A percentile compares a stretch with the other conserved stretches of the same genome.
Evolutionary conservation across 2,113 vertebrate genomes (phyloP).

Genomic region (Syngnathus floridae): DNA sequence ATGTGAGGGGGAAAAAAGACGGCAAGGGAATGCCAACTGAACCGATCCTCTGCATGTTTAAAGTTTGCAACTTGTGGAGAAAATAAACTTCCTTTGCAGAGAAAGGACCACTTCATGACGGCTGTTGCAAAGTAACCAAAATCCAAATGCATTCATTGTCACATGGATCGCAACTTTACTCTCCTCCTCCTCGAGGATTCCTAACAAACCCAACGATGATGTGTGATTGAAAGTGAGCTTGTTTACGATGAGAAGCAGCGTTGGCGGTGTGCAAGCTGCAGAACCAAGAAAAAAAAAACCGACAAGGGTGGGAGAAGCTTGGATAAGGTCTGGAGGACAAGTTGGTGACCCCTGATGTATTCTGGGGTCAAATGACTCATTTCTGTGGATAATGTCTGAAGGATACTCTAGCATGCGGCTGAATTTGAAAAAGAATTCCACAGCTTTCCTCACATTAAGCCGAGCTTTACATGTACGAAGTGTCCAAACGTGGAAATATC

Average conservation of each 20-base stretch:
- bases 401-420: too few species aligned
- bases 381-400: too few species aligned
- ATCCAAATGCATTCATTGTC: conserved; percentile 1
- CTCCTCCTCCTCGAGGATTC: background rate
- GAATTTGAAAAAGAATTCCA: too few species aligned
- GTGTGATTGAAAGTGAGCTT: conserved; percentile 7
- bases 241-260: conserved; percentile 2
- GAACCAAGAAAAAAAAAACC: background rate
- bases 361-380: too few species aligned
- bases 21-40: background rate
- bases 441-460: too few species aligned
- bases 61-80: conserved; percentile 2
- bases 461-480: too few species aligned
- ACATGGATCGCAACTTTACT: conserved; percentile 9
- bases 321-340: too few species aligned
- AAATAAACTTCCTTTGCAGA: background rate
- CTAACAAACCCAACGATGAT: conserved; percentile 1
- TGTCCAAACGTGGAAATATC: too few species aligned
- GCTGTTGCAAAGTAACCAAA: conserved; percentile 1
- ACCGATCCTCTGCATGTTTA: background rate
- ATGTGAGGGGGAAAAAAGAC: background rate
- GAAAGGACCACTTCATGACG: background rate
- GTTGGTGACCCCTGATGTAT: too few species aligned
- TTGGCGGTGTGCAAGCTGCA: conserved; percentile 4
- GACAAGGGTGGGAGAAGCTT: too few species aligned